Percentiles rank a stretch among this genome's conserved stretches.
Evolutionary conservation across 2,113 vertebrate genomes (phyloP).

Genomic region (Gobiocypris rarus): DNA sequence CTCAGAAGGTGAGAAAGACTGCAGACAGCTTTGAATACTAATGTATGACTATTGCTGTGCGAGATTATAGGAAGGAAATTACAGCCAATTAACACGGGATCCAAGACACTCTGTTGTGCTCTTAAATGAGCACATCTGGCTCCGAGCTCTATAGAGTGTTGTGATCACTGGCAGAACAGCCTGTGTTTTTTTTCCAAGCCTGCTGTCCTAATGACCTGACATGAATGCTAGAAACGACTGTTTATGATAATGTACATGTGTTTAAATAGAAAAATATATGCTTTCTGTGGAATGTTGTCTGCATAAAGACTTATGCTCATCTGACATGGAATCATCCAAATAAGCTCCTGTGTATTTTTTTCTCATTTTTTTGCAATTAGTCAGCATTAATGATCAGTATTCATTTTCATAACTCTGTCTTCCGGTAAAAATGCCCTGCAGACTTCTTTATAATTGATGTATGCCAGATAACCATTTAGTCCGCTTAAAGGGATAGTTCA

Average conservation of each 20-base stretch:
- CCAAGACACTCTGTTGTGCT: constrained; percentile 20
- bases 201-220: background rate
- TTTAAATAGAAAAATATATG: too few species aligned
- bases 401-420: too few species aligned
- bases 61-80: constrained; percentile 9
- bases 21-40: constrained; percentile 17
- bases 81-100: constrained; percentile 31
- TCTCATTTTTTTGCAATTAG: too few species aligned
- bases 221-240: background rate
- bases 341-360: background rate
- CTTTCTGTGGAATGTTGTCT: background rate
- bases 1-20: constrained; percentile 9
- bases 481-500: too few species aligned
- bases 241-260: too few species aligned
- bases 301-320: background rate
- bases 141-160: background rate
- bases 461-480: too few species aligned
- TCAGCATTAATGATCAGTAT: too few species aligned
- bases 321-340: background rate
- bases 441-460: too few species aligned
- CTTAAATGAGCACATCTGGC: constrained; percentile 25
- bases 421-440: too few species aligned
- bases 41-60: constrained; percentile 4
- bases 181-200: background rate
- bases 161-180: background rate